phyloP scores from a whole-genome alignment of 2,797 vertebrate genomes.

The Corythornis leucogaster region DNA sequence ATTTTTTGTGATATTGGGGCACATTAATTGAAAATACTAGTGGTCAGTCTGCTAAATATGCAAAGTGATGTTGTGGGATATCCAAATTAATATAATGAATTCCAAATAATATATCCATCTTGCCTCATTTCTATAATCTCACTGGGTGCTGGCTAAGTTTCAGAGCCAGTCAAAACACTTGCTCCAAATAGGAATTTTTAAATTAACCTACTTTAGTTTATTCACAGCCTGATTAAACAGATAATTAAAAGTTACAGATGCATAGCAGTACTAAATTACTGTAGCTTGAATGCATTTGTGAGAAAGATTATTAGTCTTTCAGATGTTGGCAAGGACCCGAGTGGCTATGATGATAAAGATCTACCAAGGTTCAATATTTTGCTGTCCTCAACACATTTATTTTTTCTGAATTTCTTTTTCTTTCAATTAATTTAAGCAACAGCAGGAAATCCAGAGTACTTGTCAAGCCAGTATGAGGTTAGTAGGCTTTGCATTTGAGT shows the following conservation, averaged over 20 bases:
- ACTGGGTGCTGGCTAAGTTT: conserved; percentile 48
- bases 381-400: not conserved
- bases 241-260: conserved; percentile 77
- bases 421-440: conserved; percentile 56
- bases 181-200: conserved; percentile 57
- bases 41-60: not conserved
- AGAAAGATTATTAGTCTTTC: conserved; percentile 27
- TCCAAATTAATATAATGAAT: conserved; percentile 11
- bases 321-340: not conserved
- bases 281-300: conserved; percentile 47
- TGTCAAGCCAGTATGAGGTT: not conserved
- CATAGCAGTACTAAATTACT: conserved; percentile 61
- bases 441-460: conserved; percentile 10
- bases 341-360: not conserved
- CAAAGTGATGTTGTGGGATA: not conserved
- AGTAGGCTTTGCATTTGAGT: conserved; percentile 3
- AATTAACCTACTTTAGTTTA: conserved; percentile 75
- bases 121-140: conserved; percentile 32
- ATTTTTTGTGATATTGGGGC: not conserved
- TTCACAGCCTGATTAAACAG: conserved; percentile 73
- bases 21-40: not conserved
- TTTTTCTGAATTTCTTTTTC: not conserved
- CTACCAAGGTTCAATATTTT: conserved; percentile 18
- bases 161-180: conserved; percentile 67
- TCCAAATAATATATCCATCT: conserved; percentile 4